A percentile compares a stretch with the other conserved stretches of the same genome.
Conservation (phyloP, 2,113 vertebrate genomes). For the Misgurnus mizolepis region DNA sequence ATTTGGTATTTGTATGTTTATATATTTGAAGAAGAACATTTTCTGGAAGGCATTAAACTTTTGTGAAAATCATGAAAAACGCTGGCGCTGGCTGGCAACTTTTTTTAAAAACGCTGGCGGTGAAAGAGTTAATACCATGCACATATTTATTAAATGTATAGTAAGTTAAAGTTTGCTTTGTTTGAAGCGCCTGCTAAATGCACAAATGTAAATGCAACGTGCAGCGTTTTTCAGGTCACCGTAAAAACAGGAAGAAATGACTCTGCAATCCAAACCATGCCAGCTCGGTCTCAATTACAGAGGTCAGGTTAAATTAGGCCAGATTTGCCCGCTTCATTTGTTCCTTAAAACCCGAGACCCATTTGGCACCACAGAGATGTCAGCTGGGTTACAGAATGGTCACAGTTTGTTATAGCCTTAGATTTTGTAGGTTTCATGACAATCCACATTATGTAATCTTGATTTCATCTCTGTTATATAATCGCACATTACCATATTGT, state of each 20-base stretch:
- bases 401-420: neutral
- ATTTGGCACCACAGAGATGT: neutral
- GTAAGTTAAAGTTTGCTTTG: too few relatives aligned
- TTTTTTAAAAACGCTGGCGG: too few relatives aligned
- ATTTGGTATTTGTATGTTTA: too few relatives aligned
- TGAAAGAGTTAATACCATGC: too few relatives aligned
- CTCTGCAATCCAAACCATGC: conserved; percentile 24
- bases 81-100: too few relatives aligned
- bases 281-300: conserved; percentile 18
- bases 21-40: too few relatives aligned
- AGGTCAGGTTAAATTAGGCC: conserved; percentile 32
- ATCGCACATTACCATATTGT: neutral
- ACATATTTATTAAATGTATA: too few relatives aligned
- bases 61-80: too few relatives aligned
- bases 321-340: conserved; percentile 11
- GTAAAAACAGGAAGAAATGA: conserved; percentile 17
- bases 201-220: neutral
- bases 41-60: too few relatives aligned
- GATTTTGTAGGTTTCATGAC: neutral
- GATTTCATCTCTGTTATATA: conserved; percentile 19
- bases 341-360: conserved; percentile 30
- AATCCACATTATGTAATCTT: neutral
- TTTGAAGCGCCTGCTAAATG: too few relatives aligned
- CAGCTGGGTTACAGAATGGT: neutral
- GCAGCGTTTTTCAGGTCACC: conserved; percentile 23